Conservation (phyloP, 2,797 vertebrate species). For the Spea hammondii region DNA sequence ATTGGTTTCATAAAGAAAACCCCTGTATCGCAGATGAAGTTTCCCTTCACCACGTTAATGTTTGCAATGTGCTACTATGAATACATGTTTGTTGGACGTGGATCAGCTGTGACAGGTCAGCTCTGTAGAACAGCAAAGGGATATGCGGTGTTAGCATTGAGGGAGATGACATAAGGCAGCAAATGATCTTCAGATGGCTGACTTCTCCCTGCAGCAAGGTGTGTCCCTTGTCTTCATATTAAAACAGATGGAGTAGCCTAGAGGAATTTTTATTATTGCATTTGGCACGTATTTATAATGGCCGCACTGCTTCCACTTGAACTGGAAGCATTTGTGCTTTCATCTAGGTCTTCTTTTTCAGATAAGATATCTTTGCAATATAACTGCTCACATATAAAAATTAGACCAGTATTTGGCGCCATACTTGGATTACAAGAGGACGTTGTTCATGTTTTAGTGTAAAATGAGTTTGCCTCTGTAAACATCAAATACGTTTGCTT, state of each 20-base stretch:
- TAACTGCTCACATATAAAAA: no score
- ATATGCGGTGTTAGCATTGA: conserved; percentile 19
- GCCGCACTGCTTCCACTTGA: conserved; percentile 22
- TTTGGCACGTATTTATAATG: conserved; percentile 48
- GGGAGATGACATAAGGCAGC: conserved; percentile 39
- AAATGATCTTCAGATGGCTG: conserved; percentile 51
- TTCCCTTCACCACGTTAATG: neutral
- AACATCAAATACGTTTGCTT: no score
- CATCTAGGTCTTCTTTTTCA: conserved; percentile 9
- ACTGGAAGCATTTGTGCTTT: conserved; percentile 16
- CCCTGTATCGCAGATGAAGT: neutral
- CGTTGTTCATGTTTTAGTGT: no score
- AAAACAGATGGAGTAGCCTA: conserved; percentile 42
- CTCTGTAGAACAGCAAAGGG: conserved; percentile 4
- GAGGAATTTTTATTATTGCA: conserved; percentile 38
- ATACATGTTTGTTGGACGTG: conserved; percentile 12
- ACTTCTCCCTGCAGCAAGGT: conserved; percentile 37
- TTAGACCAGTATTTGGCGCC: no score
- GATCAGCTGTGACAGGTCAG: conserved; percentile 19
- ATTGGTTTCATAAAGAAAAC: neutral
- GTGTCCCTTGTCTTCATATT: conserved; percentile 35
- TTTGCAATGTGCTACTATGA: conserved; percentile 9
- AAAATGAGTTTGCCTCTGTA: no score
- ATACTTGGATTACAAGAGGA: no score
- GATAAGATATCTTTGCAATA: conserved; percentile 24